Base-by-base conservation (phyloP, 1,140 invertebrate genomes). In the Oscheius sp. region DNA sequence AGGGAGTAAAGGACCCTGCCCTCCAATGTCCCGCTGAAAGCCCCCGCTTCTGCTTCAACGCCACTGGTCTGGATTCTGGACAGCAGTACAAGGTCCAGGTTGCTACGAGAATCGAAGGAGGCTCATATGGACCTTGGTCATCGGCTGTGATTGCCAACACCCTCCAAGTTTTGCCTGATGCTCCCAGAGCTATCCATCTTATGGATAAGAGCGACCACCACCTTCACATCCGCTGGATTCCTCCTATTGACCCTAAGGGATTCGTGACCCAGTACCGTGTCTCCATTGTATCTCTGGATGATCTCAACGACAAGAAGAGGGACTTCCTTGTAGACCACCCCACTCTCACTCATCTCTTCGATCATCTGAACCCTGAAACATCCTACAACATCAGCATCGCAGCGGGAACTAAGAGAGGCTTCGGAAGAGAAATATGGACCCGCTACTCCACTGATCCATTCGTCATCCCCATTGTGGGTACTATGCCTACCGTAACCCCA, bases 151-250 rank as follows among this genome's bases (percentile, higher is more conserved):
- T 84, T 64, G 82, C 82, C 26, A 83, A 83, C 73, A 83, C 82
- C 18, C 82, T 83, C 13, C 78, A 84, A 75, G 74, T 84, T 29
- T 68, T 83, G n/a, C 82, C 82, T 46, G 83, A 84, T 70, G 83
- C 82, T 55, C 83, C 81, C n/a, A 42, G 75, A 31, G 73, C 79
- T 26, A 83, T 83, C 66, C 73, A 83, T 42, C 74, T 83, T 1
- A 84, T 83, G 36, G 83, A 80, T 1, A 83, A 84, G 66, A 84
- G 83, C n/a, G 83, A 84, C 59, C 81, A 84, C 63, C 82, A 84
- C 3, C 73, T 83, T 38, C 81, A 84, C 61, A 79, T 83, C 65
- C 52, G 77, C n/a, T 83, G 82, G 82, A 75, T 75, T 66, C 81
- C 82, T 62, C 82, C 82, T 13, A 35, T 76, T 59, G 83, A 78